These are phyloP conservation scores for Athrips mouffetella DNA, from an alignment of 2,888 invertebrate species.

Conservation along the genomic window DNA sequence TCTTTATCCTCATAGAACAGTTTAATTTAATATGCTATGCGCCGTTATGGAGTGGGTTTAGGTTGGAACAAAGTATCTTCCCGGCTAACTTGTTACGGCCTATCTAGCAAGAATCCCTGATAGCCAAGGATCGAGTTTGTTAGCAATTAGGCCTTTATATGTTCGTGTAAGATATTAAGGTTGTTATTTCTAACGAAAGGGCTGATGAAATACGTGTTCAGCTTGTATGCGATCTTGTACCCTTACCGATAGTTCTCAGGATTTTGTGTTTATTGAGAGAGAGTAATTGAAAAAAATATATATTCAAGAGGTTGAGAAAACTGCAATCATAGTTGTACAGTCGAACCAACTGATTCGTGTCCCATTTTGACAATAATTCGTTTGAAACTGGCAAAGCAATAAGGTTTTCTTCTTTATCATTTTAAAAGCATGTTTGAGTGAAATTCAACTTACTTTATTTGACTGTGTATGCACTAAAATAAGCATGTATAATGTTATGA, in stretches of 20 bases:
- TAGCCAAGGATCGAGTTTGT: conserved; percentile 5
- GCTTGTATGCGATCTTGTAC: not conserved
- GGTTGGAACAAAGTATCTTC: conserved; percentile 16
- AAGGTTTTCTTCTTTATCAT: too few relatives aligned
- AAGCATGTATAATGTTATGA: too few relatives aligned
- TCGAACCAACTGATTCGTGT: too few relatives aligned
- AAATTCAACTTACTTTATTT: too few relatives aligned
- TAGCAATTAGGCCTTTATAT: conserved; percentile 8
- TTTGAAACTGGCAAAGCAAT: too few relatives aligned
- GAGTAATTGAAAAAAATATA: too few relatives aligned
- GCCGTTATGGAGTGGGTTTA: conserved; percentile 51
- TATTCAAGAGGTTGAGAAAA: too few relatives aligned
- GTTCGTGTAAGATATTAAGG: conserved; percentile 6
- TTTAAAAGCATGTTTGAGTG: too few relatives aligned
- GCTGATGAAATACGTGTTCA: not conserved
- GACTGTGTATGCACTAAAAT: too few relatives aligned
- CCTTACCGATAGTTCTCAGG: not conserved
- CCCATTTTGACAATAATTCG: too few relatives aligned
- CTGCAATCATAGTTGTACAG: too few relatives aligned
- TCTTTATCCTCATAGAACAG: conserved; percentile 56
- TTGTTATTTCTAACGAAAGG: conserved; percentile 4
- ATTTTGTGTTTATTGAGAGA: too few relatives aligned
- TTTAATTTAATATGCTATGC: conserved; percentile 66
- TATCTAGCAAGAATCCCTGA: conserved; percentile 8
- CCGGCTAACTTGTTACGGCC: conserved; percentile 1